Evolutionary conservation across 2,888 invertebrate species (phyloP).

Genomic region (Epirrita christyi): DNA sequence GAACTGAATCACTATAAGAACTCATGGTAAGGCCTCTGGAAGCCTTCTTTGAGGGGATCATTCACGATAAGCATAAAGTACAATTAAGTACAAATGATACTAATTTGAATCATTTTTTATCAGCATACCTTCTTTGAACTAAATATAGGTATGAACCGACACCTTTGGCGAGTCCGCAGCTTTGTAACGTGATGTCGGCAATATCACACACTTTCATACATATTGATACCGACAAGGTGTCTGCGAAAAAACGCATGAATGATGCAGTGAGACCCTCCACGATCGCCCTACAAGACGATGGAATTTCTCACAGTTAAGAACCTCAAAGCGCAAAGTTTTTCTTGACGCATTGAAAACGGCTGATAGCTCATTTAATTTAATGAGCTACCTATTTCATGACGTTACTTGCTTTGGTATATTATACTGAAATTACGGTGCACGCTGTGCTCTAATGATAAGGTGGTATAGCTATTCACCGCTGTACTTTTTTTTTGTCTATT

Average conservation of each 20-base stretch:
- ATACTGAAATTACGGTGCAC: conserved; percentile 32
- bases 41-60: neutral
- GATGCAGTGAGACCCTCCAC: conserved; percentile 79
- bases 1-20: too few relatives aligned
- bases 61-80: neutral
- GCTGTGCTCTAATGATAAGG: conserved; percentile 21
- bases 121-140: conserved; percentile 6
- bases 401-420: conserved; percentile 33
- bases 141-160: conserved; percentile 18
- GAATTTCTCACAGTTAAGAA: conserved; percentile 76
- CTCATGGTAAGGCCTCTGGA: neutral
- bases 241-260: conserved; percentile 79
- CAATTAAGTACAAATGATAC: conserved; percentile 4
- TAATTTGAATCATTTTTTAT: conserved; percentile 15
- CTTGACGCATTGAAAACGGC: conserved; percentile 63
- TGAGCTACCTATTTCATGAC: conserved; percentile 56
- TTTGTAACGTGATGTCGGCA: conserved; percentile 52
- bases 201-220: conserved; percentile 73
- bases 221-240: conserved; percentile 80
- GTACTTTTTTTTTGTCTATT: too few relatives aligned
- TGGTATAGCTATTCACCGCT: conserved; percentile 5
- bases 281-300: conserved; percentile 72
- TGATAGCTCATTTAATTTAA: conserved; percentile 81
- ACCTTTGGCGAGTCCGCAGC: conserved; percentile 15
- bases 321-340: conserved; percentile 73